phyloP scores from a whole-genome alignment of 2,113 vertebrate genomes.

The Callithrix jacchus region DNA sequence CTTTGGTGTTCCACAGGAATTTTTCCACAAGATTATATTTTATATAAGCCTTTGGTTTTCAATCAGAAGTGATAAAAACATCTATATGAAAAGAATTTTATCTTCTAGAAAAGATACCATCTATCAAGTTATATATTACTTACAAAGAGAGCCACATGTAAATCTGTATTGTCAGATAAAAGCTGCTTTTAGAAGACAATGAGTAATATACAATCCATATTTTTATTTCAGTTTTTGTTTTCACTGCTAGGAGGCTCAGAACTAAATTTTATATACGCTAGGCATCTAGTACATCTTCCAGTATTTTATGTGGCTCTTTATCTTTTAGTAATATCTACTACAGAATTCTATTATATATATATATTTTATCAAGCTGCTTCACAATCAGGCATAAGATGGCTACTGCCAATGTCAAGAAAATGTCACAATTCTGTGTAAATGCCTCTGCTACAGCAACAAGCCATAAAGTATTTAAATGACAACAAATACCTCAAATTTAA shows the following conservation, averaged over 20 bases:
- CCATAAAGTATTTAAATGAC: not conserved
- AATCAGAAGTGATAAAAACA: constrained; percentile 12
- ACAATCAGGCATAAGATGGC: not conserved
- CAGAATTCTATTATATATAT: not conserved
- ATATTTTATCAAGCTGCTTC: constrained; percentile 13
- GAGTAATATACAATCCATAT: not conserved
- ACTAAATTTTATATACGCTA: constrained; percentile 7
- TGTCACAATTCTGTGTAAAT: not conserved
- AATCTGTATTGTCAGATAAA: constrained; percentile 1
- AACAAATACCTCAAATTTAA: constrained; percentile 30
- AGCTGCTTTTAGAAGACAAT: not conserved
- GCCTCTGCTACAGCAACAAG: not conserved
- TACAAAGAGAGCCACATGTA: not conserved
- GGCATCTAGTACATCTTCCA: not conserved
- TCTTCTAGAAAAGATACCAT: not conserved
- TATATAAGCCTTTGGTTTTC: not conserved
- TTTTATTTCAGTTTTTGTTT: constrained; percentile 1
- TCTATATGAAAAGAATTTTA: constrained; percentile 21
- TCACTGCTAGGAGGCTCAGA: not conserved
- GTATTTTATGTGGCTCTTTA: constrained; percentile 4
- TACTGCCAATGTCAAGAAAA: not conserved
- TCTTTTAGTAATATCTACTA: not conserved
- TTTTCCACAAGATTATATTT: not conserved
- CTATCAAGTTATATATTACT: not conserved
- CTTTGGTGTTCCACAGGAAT: not conserved